phyloP scores from a whole-genome alignment of 2,797 vertebrate genomes.

The Semotilus atromaculatus region DNA sequence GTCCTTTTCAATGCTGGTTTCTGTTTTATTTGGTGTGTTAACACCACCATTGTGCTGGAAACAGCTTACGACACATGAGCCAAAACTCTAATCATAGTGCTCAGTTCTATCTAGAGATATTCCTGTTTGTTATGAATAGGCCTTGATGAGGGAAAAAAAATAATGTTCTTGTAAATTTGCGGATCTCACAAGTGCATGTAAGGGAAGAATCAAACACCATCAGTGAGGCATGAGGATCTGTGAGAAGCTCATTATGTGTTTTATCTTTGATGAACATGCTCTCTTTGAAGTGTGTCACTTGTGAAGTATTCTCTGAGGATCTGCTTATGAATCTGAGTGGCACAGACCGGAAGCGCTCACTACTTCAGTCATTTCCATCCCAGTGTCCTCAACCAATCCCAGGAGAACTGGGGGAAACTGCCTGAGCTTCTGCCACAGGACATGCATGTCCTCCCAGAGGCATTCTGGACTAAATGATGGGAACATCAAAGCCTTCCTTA shows the following conservation, averaged over 20 bases:
- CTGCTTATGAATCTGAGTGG: conserved; percentile 21
- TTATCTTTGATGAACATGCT: conserved; percentile 37
- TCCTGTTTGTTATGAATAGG: neutral
- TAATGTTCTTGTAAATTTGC: neutral
- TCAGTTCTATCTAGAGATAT: neutral
- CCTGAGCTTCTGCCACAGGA: conserved; percentile 44
- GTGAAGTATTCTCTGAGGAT: conserved; percentile 34
- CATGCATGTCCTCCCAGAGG: conserved; percentile 38
- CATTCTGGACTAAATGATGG: conserved; percentile 28
- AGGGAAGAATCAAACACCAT: neutral
- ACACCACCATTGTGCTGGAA: neutral
- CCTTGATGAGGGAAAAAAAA: neutral
- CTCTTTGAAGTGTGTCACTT: conserved; percentile 43
- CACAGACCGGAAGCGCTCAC: conserved; percentile 1
- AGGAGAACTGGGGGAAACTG: conserved; percentile 34
- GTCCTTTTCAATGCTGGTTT: neutral
- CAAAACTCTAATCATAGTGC: neutral
- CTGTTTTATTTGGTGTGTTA: neutral
- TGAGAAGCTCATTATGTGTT: conserved; percentile 29
- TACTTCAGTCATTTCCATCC: conserved; percentile 30
- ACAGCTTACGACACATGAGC: neutral
- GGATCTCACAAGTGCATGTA: neutral
- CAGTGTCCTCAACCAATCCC: conserved; percentile 26
- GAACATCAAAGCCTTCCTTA: conserved; percentile 39
- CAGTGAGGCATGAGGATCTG: neutral